Percentiles rank a stretch among this genome's conserved stretches.
Conservation (phyloP, 1,140 invertebrate species). For the Mycetomoellerius zeteki region DNA sequence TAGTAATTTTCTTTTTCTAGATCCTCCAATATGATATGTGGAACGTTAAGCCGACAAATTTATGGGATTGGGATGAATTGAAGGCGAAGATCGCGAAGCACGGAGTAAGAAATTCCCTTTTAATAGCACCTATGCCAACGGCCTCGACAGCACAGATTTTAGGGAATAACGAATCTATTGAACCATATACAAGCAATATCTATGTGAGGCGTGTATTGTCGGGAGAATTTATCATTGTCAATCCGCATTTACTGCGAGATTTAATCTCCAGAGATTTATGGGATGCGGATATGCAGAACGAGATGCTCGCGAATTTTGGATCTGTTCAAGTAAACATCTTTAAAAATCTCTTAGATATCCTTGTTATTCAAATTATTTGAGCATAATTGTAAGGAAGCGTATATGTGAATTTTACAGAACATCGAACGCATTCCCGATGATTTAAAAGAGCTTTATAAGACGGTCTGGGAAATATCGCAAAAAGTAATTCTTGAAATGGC, state of each 20-base stretch:
- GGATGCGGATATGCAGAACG: slow-evolving; percentile 99
- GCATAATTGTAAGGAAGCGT: not conserved
- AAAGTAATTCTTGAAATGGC: slow-evolving; percentile 98
- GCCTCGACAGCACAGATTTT: slow-evolving; percentile 99
- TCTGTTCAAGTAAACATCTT: slow-evolving; percentile 92
- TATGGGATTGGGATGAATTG: slow-evolving; percentile 96
- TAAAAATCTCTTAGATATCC: slow-evolving; percentile 3
- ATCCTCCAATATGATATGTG: slow-evolving; percentile 99
- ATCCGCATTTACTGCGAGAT: slow-evolving; percentile 98
- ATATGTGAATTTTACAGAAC: slow-evolving; percentile 27
- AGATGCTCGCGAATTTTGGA: slow-evolving; percentile 96
- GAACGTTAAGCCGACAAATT: slow-evolving; percentile 94
- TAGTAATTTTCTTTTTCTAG: slow-evolving; percentile 79
- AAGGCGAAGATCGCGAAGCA: slow-evolving; percentile 96
- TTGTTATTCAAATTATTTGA: not conserved
- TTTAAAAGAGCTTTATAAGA: slow-evolving; percentile 97
- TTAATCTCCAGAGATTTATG: slow-evolving; percentile 96
- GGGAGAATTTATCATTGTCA: slow-evolving; percentile 96
- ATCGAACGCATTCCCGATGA: slow-evolving; percentile 94
- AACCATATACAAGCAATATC: slow-evolving; percentile 99
- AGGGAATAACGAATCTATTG: slow-evolving; percentile 99
- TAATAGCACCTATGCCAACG: slow-evolving; percentile 99
- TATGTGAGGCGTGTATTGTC: slow-evolving; percentile 97
- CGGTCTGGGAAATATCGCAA: slow-evolving; percentile 99
- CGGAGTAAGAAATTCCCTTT: slow-evolving; percentile 97